Evolutionary conservation across 2,888 invertebrate genomes (phyloP).

Genomic region (Sepiola atlantica): DNA sequence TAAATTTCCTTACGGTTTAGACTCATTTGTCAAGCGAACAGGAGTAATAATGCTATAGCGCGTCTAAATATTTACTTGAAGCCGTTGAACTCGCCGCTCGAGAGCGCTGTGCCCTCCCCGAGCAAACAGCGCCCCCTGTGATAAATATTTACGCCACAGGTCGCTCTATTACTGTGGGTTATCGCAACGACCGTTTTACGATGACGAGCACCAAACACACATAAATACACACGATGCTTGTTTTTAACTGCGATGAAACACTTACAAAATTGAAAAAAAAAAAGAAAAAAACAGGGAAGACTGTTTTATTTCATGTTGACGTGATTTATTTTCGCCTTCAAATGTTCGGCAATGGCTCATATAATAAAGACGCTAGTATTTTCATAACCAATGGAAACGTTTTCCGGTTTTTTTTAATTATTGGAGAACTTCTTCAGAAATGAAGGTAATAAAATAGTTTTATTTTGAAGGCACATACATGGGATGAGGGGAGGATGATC

Average conservation of each 20-base stretch:
- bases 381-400: neutral
- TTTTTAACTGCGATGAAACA: neutral
- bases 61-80: neutral
- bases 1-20: constrained; percentile 17
- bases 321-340: neutral
- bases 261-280: neutral
- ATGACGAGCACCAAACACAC: neutral
- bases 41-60: neutral
- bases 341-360: neutral
- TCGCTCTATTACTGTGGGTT: neutral
- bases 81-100: neutral
- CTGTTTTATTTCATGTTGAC: constrained; percentile 6
- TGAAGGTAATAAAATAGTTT: too few relatives aligned
- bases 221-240: neutral
- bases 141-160: neutral
- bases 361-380: neutral
- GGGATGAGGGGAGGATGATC: too few relatives aligned
- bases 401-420: neutral
- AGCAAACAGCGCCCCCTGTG: constrained; percentile 13
- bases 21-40: neutral
- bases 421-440: too few relatives aligned
- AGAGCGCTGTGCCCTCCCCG: constrained; percentile 1
- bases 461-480: too few relatives aligned
- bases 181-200: neutral
- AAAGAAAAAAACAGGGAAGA: neutral